Base-by-base conservation (phyloP, 2,797 vertebrate species). In the Crenichthys baileyi region DNA sequence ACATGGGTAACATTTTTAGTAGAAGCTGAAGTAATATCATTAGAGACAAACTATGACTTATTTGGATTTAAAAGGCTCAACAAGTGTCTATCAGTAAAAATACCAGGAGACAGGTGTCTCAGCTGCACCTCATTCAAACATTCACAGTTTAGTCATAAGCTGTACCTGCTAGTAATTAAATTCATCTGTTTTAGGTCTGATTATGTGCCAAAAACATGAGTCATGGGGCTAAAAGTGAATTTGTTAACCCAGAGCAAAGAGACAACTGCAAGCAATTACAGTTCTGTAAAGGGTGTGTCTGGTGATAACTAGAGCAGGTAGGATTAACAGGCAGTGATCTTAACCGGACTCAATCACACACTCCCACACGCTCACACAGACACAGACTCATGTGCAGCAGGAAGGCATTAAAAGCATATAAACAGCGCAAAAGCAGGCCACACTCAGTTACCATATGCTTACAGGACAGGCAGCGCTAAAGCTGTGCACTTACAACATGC, bases 291-390 rank as follows among this genome's bases (percentile, higher is more conserved):
- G 88, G 86, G 90, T 76, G 77, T 77, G 80, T 83, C 79, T 91
- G 82, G 89, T 87, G 93, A 90, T 92, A 94, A 92, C 85, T 91
- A 77, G 39, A 80, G 86, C 75, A 70, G 82, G 84, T 82, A 81
- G 88, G 84, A 88, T 93, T 94, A 87, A 94, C 84, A 79, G 86
- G 89, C 81, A 78, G 46, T 70, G 82, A 86, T 88, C 83, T 48
- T 5, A 67, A 56, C 80, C 80, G 75, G 73, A 79, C 72, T 12
- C 4, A 0, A 46, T 56, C 63, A 83, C 80, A 63, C 75, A 80
- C 78, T 80, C 73, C 68, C 78, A 67, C 36, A 53, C 39, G 9
- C 20, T 53, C 51, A 20, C 51, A 20, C 51, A 53, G 16, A 53
- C 18, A 53, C 18, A n/a, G n/a, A 1, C 51, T 20, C 6, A 16